Evolutionary conservation across 2,797 vertebrate species (phyloP).

Genomic region (Channa striata): DNA sequence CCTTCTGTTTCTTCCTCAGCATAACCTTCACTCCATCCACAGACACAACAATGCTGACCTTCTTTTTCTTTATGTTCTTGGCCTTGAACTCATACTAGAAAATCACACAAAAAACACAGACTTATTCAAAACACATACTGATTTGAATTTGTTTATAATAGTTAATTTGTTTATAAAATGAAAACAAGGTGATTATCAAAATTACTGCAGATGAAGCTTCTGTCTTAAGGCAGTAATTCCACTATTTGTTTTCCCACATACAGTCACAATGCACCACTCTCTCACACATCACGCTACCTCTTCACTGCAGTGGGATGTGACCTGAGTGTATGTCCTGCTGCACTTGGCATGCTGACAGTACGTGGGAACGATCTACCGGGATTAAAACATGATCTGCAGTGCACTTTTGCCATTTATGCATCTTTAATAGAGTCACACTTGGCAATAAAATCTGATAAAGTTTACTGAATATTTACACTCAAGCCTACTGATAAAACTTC

Average conservation of each 20-base stretch:
- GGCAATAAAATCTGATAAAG: conserved; percentile 13
- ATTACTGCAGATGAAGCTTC: too few relatives aligned
- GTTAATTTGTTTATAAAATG: too few relatives aligned
- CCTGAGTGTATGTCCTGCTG: conserved; percentile 8
- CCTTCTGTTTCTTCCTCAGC: conserved; percentile 91
- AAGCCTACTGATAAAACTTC: not conserved
- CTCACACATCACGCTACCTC: not conserved
- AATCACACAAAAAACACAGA: conserved; percentile 21
- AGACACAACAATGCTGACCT: conserved; percentile 90
- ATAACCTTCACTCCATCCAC: conserved; percentile 89
- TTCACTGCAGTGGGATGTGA: not conserved
- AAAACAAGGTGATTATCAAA: too few relatives aligned
- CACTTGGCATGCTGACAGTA: conserved; percentile 23
- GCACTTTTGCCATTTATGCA: conserved; percentile 47
- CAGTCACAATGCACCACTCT: not conserved
- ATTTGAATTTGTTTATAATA: too few relatives aligned
- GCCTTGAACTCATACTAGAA: conserved; percentile 93
- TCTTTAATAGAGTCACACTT: conserved; percentile 43
- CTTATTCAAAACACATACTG: too few relatives aligned
- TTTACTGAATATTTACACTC: conserved; percentile 7
- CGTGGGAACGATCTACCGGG: conserved; percentile 33
- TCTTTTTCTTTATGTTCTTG: conserved; percentile 94
- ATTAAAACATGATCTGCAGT: conserved; percentile 42
- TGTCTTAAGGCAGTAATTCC: too few relatives aligned
- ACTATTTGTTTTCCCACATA: not conserved